A percentile compares a stretch with the other conserved stretches of the same genome.
phyloP scores from a whole-genome alignment of 2,797 vertebrate genomes.

The Melanotaenia maccullochi region DNA sequence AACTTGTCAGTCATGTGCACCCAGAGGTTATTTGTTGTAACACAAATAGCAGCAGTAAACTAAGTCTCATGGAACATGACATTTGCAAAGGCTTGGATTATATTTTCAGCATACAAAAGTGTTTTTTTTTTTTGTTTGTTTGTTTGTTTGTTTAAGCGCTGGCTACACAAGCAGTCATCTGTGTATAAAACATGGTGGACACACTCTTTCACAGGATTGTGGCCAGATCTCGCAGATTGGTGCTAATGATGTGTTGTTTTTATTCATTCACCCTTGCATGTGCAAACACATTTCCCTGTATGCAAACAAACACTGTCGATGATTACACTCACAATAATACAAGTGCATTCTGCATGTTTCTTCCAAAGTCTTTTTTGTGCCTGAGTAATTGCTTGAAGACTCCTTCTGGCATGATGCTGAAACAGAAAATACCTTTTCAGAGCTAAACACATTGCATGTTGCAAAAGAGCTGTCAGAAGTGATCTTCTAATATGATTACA shows the following conservation, averaged over 20 bases:
- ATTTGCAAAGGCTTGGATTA: slow-evolving; percentile 68
- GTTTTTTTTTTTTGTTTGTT: slow-evolving; percentile 32
- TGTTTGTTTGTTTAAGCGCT: slow-evolving; percentile 2
- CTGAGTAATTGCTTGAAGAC: slow-evolving; percentile 44
- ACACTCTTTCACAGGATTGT: slow-evolving; percentile 16
- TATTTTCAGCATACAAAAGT: slow-evolving; percentile 31
- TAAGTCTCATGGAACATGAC: slow-evolving; percentile 59
- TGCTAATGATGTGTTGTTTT: slow-evolving; percentile 52
- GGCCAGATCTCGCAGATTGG: slow-evolving; percentile 33
- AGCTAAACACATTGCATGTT: slow-evolving; percentile 48
- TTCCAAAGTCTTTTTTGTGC: slow-evolving; percentile 37
- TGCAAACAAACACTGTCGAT: slow-evolving; percentile 52
- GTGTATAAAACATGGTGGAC: slow-evolving; percentile 16
- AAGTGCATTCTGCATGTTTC: slow-evolving; percentile 23
- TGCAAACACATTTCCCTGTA: slow-evolving; percentile 26
- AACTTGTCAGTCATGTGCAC: slow-evolving; percentile 70
- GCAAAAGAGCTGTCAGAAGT: slow-evolving; percentile 62
- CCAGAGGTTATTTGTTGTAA: slow-evolving; percentile 72
- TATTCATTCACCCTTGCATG: slow-evolving; percentile 30
- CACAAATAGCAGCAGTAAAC: slow-evolving; percentile 71
- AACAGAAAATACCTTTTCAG: slow-evolving; percentile 45
- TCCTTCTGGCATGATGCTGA: slow-evolving; percentile 33
- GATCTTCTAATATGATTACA: slow-evolving; percentile 68
- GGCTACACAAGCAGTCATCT: slow-evolving; percentile 22
- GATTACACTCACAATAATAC: slow-evolving; percentile 47